phyloP scores from a whole-genome alignment of 2,797 vertebrate genomes.

The Diceros bicornis region DNA sequence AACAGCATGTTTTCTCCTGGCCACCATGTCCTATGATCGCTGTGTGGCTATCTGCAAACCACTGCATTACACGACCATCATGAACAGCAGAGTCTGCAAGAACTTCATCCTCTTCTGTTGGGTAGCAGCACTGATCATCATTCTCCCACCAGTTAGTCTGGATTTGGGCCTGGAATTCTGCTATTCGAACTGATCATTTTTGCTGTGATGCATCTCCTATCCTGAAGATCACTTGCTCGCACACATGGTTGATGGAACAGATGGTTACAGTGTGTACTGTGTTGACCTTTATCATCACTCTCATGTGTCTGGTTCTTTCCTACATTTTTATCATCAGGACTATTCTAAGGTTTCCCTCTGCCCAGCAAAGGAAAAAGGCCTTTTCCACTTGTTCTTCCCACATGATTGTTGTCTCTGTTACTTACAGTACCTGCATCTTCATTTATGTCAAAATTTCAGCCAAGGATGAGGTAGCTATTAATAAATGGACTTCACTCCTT shows the following conservation, averaged over 20 bases:
- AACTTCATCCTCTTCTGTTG: conserved; percentile 54
- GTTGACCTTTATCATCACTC: conserved; percentile 42
- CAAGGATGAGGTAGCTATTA: too few relatives aligned
- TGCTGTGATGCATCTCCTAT: conserved; percentile 75
- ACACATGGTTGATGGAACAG: conserved; percentile 54
- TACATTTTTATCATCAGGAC: conserved; percentile 11
- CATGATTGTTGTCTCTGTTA: too few relatives aligned
- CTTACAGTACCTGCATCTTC: too few relatives aligned
- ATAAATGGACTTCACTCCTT: too few relatives aligned
- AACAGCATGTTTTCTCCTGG: conserved; percentile 74
- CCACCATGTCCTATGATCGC: conserved; percentile 76
- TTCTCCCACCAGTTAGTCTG: conserved; percentile 69
- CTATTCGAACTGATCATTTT: conserved; percentile 76
- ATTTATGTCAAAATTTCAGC: too few relatives aligned
- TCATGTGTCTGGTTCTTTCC: conserved; percentile 32
- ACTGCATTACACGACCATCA: conserved; percentile 58
- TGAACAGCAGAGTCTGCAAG: conserved; percentile 60
- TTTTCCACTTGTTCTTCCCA: conserved; percentile 66
- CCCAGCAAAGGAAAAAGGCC: conserved; percentile 44
- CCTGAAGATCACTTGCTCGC: conserved; percentile 72
- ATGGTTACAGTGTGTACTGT: conserved; percentile 20
- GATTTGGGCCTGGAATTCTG: conserved; percentile 66
- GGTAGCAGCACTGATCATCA: conserved; percentile 37
- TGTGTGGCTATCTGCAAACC: conserved; percentile 80
- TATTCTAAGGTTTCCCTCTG: conserved; percentile 21